Evolutionary conservation across 2,888 invertebrate genomes (phyloP), one percentile per base, ranked within the genome.

Genomic region (Lepidonotus clava): DNA sequence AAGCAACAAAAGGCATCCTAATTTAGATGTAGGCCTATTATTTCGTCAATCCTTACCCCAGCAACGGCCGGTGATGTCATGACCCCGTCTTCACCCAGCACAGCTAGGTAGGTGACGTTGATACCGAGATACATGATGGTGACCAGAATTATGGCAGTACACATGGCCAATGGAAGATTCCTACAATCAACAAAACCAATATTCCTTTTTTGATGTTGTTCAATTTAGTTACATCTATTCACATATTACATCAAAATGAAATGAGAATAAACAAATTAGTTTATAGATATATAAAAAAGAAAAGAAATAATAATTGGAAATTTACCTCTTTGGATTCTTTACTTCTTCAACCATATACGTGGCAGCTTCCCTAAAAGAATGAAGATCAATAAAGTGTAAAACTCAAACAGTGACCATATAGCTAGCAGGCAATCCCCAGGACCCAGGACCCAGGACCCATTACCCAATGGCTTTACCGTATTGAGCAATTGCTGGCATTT

Each of bases 31-130:
- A 53, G n/a, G n/a, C 18, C 18, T 21, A n/a, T 21, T 18, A 21
- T 53, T 53, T n/a, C n/a, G n/a, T n/a, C n/a, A n/a, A n/a, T n/a
- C n/a, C 83, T 83, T 51, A 83, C 83, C 28, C 18, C 51, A 21
- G 53, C 83, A 21, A 83, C 83, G 2, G 83, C 83, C 28, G 24
- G 21, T 21, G 83, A 53, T 2, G 38, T 18, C 21, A 46, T n/a
- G 36, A 83, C 34, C 34, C 28, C 56, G 4, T 83, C 83, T n/a
- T 38, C 36, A 6, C 83, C 83, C 8, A 83, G 28, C 18, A 83
- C 83, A 32, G 83, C 46, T n/a, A 51, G 14, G 46, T 53, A 83
- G n/a, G 83, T 1, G 6, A 83, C 51, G 28, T 83, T 83, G 36
- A 51, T 34, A 24, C 51, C 21, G 4, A 83, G 24, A 24, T 83